These are phyloP conservation scores for Heptranchias perlo DNA, from an alignment of 2,113 vertebrate genomes.

Conservation along the genomic window DNA sequence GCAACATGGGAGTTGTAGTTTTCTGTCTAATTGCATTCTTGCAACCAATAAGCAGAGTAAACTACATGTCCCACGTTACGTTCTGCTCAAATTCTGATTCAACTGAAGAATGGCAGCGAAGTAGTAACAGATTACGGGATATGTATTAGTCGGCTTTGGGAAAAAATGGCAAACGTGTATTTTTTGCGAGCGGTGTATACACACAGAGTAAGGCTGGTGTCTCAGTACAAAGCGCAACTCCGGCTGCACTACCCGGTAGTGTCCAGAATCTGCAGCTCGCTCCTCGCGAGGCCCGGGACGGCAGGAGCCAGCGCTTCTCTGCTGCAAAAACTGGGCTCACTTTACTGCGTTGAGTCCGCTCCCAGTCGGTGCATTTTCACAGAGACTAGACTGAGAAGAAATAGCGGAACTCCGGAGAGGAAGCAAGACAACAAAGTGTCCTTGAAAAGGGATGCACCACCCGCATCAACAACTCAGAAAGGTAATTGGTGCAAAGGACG, in stretches of 20 bases:
- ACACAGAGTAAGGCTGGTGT: too few relatives aligned
- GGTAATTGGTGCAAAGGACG: conserved; percentile 54
- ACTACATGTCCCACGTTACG: conserved; percentile 14
- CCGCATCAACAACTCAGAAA: conserved; percentile 65
- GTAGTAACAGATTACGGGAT: neutral
- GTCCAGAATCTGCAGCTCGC: neutral
- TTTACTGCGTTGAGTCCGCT: neutral
- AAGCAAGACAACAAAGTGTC: conserved; percentile 43
- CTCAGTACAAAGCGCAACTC: neutral
- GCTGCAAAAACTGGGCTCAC: too few relatives aligned
- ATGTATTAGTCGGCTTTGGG: neutral
- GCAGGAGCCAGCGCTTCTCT: neutral
- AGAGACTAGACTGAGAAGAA: conserved; percentile 44
- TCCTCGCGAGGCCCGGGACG: neutral
- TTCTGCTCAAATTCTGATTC: neutral
- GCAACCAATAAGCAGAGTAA: neutral
- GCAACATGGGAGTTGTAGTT: neutral
- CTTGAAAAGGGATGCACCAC: conserved; percentile 49
- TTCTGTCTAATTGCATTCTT: too few relatives aligned
- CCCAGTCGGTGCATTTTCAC: conserved; percentile 40
- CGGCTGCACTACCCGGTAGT: neutral
- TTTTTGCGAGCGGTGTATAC: neutral
- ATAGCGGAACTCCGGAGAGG: conserved; percentile 43
- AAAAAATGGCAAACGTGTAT: neutral
- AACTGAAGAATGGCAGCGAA: neutral